Evolutionary conservation across 2,888 invertebrate species (phyloP).

Genomic region (Hedychridium roseum): DNA sequence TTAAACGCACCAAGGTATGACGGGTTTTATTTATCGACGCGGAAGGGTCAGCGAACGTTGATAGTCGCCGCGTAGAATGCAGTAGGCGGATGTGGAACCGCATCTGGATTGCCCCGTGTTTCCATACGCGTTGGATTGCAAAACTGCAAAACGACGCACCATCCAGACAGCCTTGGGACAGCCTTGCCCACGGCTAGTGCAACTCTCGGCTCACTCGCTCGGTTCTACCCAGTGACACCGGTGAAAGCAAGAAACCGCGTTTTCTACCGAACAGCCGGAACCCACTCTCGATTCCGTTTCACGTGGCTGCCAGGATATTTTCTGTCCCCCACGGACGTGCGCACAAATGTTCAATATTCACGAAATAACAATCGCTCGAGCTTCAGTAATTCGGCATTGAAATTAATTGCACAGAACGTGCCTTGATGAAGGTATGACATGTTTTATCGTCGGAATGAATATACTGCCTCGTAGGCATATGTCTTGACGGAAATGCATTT

Average conservation of each 20-base stretch:
- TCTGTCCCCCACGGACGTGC: not conserved
- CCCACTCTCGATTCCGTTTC: not conserved
- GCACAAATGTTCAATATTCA: not conserved
- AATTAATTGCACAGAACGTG: no score
- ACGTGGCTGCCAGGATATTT: not conserved
- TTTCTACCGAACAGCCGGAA: not conserved
- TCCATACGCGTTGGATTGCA: slow-evolving; percentile 32
- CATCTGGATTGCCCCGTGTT: slow-evolving; percentile 10
- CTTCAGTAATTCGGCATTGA: no score
- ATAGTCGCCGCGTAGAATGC: no score
- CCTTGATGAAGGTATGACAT: no score
- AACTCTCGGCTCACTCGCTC: slow-evolving; percentile 22
- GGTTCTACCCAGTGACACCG: not conserved
- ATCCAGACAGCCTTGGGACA: slow-evolving; percentile 54
- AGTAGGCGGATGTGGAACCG: no score
- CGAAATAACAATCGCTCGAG: no score
- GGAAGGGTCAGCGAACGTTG: no score
- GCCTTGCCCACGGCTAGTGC: slow-evolving; percentile 53
- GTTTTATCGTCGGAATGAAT: no score
- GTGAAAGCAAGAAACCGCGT: not conserved
- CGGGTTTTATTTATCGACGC: no score
- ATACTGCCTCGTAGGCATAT: no score
- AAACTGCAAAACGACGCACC: slow-evolving; percentile 37
- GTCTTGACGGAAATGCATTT: no score
- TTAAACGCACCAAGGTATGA: no score